Base-by-base conservation (phyloP, 2,113 vertebrate species). In the Noctilio leporinus region DNA sequence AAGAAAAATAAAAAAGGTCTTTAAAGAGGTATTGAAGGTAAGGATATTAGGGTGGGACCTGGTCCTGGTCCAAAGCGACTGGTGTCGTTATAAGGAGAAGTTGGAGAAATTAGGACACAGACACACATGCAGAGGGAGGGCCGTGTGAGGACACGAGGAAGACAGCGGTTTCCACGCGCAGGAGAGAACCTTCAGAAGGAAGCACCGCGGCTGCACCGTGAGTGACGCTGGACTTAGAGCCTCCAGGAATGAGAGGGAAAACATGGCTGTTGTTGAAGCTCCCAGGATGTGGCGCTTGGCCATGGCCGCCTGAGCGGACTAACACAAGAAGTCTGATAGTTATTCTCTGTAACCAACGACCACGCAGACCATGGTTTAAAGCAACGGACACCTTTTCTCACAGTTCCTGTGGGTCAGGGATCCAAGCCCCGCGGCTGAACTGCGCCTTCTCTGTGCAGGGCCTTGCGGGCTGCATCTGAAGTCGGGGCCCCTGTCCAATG, bases 101-200 rank as follows among this genome's bases (percentile, higher is more conserved):
- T 19, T 11, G 28, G 53, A 35, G 57, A 53, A 55, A 19, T 19
- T 11, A n/a, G 35, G 55, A 59, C 43, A 59, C 53, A 16, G 28
- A 26, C 19, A 51, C 0, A 1, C 15, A 2, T n/a, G n/a, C 57
- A 49, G 57, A 62, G 10, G n/a, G 24, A 73, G 7, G 43, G 10
- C 24, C 7, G 3, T 22, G 57, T 10, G 24, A 38, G n/a, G 33
- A 69, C 49, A 30, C 24, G 7, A 5, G 72, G 67, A 82, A 26
- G 28, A 22, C 0, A 5, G 28, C 28, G 0, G 1, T 51, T 19
- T 3, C 10, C 55, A 64, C 30, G 33, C 53, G 67, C 33, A 12
- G 43, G 57, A 62, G 57, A 62, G 57, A 62, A 4, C 26, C 57
- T 28, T 30, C 57, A 30, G 57, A 24, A 53, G 62, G 65, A n/a